Base-by-base conservation (phyloP, 2,888 invertebrate genomes). In the Acanthosoma haemorrhoidale region DNA sequence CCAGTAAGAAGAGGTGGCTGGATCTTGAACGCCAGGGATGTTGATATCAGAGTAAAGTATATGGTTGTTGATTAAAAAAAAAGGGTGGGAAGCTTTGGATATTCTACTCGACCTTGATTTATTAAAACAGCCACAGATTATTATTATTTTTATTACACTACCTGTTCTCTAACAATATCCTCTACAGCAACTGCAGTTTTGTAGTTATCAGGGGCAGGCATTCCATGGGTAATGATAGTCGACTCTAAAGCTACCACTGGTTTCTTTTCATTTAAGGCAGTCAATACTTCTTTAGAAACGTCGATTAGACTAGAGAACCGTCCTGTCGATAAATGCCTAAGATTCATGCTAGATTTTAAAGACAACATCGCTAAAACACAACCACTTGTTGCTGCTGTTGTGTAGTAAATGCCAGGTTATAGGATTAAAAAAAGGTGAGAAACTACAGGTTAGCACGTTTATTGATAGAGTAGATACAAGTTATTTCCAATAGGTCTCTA, bases 151-250 rank as follows among this genome's bases (percentile, higher is more conserved):
- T 11, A 51, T 29, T 51, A 29, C 43, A 41, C 43, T 66, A 90
- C 90, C 81, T 86, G 83, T 73, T 84, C 78, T 76, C 89, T 84
- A 21, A 98, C 86, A 72, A 90, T 85, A 66, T 87, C 81, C 81
- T 97, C 94, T 1, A 96, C 91, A 78, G 86, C 84, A 41, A 86
- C 71, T 4, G 96, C 96, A 34, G 94, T 96, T 75, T 90, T 83
- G 61, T 95, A 82, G 82, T 99, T 99, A 66, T 90, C 83, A 0
- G 98, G 98, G 81, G 87, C 91, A 0, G 97, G 96, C 92, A 99
- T 94, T 43, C 99, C 99, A 82, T 99, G 98, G 1, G 97, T 97
- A 72, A 99, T 93, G 73, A 99, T 96, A 1, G 99, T 95, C 6
- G 96, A 96, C 83, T 99, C 99, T 75, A 99, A 82, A 2, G 97